phyloP scores from a whole-genome alignment of 1,140 invertebrate species.

The Odontomachus brunneus region DNA sequence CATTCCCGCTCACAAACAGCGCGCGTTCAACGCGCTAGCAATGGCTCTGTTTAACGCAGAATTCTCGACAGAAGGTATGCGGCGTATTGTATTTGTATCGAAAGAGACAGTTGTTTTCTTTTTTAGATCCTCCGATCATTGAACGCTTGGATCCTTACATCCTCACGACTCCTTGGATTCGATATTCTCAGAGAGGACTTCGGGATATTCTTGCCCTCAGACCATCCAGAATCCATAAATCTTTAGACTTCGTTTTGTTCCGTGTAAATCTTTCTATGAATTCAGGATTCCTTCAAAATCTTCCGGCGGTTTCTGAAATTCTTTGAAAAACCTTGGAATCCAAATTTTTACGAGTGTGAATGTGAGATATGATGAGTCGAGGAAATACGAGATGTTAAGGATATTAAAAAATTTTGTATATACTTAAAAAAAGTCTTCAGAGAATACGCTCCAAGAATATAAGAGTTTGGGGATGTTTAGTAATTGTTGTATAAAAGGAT shows the following conservation, averaged over 20 bases:
- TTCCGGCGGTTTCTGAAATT: neutral
- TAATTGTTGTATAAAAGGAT: constrained; percentile 6
- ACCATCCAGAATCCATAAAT: neutral
- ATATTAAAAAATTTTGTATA: neutral
- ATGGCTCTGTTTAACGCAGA: constrained; percentile 25
- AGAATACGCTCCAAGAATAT: neutral
- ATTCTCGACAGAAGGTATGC: constrained; percentile 27
- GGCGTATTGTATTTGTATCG: neutral
- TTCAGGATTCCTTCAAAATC: neutral
- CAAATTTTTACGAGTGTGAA: constrained; percentile 1
- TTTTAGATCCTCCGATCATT: constrained; percentile 36
- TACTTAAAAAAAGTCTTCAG: neutral
- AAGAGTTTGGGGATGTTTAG: neutral
- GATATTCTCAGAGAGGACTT: constrained; percentile 6
- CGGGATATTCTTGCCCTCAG: constrained; percentile 4
- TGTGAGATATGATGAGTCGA: neutral
- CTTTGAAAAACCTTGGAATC: neutral
- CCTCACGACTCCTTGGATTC: neutral
- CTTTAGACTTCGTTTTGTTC: neutral
- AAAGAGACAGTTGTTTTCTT: constrained; percentile 8
- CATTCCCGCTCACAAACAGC: constrained; percentile 69
- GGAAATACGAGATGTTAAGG: neutral
- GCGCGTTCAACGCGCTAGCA: neutral
- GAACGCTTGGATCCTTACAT: neutral
- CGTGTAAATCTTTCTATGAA: neutral